A percentile compares a stretch with the other conserved stretches of the same genome.
phyloP scores from a whole-genome alignment of 2,888 invertebrate genomes.

The Sarcophaga carnaria region DNA sequence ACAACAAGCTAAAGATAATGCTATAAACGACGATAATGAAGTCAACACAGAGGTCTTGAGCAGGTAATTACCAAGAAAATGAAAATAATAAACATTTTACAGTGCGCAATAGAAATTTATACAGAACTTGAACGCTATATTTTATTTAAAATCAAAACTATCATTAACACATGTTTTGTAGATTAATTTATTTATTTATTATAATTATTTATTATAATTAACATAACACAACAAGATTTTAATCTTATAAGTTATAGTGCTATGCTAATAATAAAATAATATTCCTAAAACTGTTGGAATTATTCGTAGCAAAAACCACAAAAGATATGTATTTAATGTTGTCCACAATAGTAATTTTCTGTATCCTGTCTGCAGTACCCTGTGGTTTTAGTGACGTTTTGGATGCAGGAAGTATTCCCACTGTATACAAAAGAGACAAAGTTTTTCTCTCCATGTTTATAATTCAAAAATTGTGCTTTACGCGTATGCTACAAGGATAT shows the following conservation, averaged over 20 bases:
- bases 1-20: not conserved
- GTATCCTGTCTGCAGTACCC: not conserved
- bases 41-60: slow-evolving; percentile 31
- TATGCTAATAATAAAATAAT: slow-evolving; percentile 35
- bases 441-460: not conserved
- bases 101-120: slow-evolving; percentile 16
- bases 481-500: no score
- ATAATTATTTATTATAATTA: no score
- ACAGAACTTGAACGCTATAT: slow-evolving; percentile 51
- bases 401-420: slow-evolving; percentile 46
- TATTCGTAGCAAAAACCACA: slow-evolving; percentile 20
- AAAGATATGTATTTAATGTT: slow-evolving; percentile 5
- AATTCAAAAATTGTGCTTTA: not conserved
- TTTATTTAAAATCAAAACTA: slow-evolving; percentile 26
- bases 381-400: slow-evolving; percentile 25
- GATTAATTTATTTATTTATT: slow-evolving; percentile 2
- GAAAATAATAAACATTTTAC: slow-evolving; percentile 31
- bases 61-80: slow-evolving; percentile 16
- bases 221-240: no score
- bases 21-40: slow-evolving; percentile 57
- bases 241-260: no score
- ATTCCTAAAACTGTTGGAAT: slow-evolving; percentile 55
- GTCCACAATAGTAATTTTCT: slow-evolving; percentile 11
- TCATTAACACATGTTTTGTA: slow-evolving; percentile 4
- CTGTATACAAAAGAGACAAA: not conserved